phyloP scores from a whole-genome alignment of 2,888 invertebrate genomes.

The Limnephilus lunatus region DNA sequence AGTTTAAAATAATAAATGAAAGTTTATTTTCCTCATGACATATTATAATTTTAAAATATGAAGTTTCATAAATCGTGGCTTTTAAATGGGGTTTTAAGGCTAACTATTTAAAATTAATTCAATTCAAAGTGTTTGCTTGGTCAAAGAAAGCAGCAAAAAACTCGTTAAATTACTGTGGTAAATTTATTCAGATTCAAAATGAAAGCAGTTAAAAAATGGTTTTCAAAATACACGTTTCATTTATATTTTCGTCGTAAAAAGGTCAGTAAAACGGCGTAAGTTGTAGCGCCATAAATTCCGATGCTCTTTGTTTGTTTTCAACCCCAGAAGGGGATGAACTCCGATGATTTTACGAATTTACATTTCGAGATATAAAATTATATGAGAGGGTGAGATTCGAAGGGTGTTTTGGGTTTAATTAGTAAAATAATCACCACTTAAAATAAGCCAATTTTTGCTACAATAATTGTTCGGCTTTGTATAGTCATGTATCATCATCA shows the following conservation, averaged over 20 bases:
- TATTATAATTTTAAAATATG: too few species aligned
- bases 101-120: not conserved
- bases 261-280: constrained; percentile 17
- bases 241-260: constrained; percentile 2
- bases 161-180: not conserved
- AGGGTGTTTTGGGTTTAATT: not conserved
- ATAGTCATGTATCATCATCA: not conserved
- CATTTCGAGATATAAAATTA: not conserved
- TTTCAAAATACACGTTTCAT: not conserved
- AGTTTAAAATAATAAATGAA: too few species aligned
- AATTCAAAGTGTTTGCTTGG: not conserved
- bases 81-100: not conserved
- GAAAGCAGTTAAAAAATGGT: not conserved
- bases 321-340: constrained; percentile 28
- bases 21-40: too few species aligned
- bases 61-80: not conserved
- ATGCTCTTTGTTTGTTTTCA: constrained; percentile 38
- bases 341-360: constrained; percentile 33
- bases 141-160: not conserved
- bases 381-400: not conserved
- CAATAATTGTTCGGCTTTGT: not conserved
- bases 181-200: not conserved
- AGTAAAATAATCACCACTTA: not conserved
- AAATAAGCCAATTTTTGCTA: not conserved
- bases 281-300: constrained; percentile 32